These are phyloP conservation scores for Pantelozetes paolii DNA, from an alignment of 2,888 invertebrate genomes.

Conservation along the genomic window DNA sequence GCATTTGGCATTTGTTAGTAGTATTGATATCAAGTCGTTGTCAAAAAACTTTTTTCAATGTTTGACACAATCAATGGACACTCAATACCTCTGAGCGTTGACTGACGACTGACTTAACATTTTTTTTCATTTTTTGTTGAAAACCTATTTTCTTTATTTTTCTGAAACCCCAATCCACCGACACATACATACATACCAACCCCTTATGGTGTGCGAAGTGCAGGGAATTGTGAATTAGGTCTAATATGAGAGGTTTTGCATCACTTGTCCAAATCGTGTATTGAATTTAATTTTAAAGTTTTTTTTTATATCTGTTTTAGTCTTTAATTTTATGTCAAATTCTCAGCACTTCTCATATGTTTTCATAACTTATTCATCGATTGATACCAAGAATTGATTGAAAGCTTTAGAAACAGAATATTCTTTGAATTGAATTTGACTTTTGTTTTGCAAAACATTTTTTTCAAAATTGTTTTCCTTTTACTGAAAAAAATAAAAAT, in stretches of 20 bases:
- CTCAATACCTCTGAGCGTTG: conserved; percentile 2
- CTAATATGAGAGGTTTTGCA: conserved; percentile 14
- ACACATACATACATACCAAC: too few species aligned
- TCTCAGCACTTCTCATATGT: neutral
- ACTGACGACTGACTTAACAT: conserved; percentile 7
- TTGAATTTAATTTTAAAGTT: conserved; percentile 3
- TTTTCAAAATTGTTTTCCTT: too few species aligned
- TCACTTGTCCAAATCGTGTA: conserved; percentile 4
- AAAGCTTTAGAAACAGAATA: too few species aligned
- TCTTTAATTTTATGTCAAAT: neutral
- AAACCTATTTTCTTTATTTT: too few species aligned
- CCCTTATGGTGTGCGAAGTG: neutral
- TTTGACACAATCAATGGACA: conserved; percentile 9
- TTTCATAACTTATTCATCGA: too few species aligned
- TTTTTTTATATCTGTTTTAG: neutral
- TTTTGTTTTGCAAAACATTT: too few species aligned
- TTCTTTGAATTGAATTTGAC: too few species aligned
- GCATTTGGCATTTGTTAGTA: conserved; percentile 22
- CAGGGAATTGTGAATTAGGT: neutral
- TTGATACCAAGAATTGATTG: too few species aligned
- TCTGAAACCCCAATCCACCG: conserved; percentile 1
- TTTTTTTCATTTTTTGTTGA: neutral
- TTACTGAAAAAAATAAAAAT: too few species aligned
- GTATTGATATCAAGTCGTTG: conserved; percentile 20
- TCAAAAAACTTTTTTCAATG: neutral